Evolutionary conservation across 1,140 invertebrate genomes (phyloP), one percentile per base, ranked within the genome.

Genomic region (Ceratina calcarata): DNA sequence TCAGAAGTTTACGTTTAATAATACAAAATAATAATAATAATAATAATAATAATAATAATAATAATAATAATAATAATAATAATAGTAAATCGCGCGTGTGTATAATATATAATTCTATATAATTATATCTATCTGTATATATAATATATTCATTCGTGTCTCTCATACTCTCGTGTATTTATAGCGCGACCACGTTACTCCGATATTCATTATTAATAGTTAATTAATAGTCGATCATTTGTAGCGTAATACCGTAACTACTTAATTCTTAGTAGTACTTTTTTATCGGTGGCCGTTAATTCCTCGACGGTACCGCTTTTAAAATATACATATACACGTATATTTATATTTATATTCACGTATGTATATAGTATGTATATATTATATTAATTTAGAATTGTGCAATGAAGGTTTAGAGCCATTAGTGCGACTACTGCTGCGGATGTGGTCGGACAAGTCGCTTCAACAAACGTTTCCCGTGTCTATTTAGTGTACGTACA

Each of bases 361-460:
- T 78, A 73, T 64, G 61, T 73, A 75, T 70, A 61, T 65, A 62
- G 76, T 61, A 20, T 53, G 16, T 69, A 71, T 86, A 32, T 45
- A 45, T 45, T 45, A 82, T 83, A 83, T 83, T 86, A 88, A 85
- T 90, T 89, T 89, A 90, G 88, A 90, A 90, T 90, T 88, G 89
- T 90, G 89, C 88, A 87, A 89, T 86, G 72, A 89, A 88, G 64
- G 81, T 89, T 88, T 89, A 89, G 87, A 90, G 89, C 89, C 89
- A 88, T 90, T 83, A 75, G 88, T 90, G 89, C 87, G 84, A 89
- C 86, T 87, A 89, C 82, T 81, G 85, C 87, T 90, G 88, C 89
- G 85, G 80, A 86, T 88, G 88, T 87, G 86, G 86, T 82, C 80
- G 80, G 82, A 87, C 81, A 77, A 83, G 75, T 85, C 80, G 80